phyloP scores from a whole-genome alignment of 2,797 vertebrate genomes.

The Pagetopsis macropterus region DNA sequence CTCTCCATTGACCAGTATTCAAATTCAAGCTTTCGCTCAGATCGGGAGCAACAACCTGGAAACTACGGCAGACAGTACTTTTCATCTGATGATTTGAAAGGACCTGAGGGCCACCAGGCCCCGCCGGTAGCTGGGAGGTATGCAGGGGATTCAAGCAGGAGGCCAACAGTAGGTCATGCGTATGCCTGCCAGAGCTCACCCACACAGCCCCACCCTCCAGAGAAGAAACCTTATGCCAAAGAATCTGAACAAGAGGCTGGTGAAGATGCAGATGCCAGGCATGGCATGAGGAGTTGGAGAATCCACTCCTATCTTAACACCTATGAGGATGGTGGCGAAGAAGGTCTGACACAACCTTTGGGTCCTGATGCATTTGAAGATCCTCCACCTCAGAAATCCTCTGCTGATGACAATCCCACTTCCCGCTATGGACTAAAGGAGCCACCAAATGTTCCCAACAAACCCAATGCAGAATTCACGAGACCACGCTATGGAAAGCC shows the following conservation, averaged over 20 bases:
- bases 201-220: conserved; percentile 87
- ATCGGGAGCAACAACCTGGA: conserved; percentile 71
- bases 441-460: conserved; percentile 54
- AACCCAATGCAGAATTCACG: conserved; percentile 75
- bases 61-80: conserved; percentile 84
- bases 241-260: conserved; percentile 81
- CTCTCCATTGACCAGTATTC: conserved; percentile 86
- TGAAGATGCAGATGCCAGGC: conserved; percentile 84
- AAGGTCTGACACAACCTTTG: conserved; percentile 85
- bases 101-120: conserved; percentile 82
- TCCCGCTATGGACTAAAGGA: conserved; percentile 73
- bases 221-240: conserved; percentile 83
- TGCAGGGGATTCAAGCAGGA: conserved; percentile 79
- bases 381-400: conserved; percentile 61
- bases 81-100: conserved; percentile 90
- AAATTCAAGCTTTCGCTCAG: conserved; percentile 79
- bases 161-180: conserved; percentile 90
- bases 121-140: conserved; percentile 83
- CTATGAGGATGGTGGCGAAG: conserved; percentile 87
- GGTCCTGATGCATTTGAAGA: conserved; percentile 91
- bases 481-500: conserved; percentile 83
- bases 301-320: conserved; percentile 93
- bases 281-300: conserved; percentile 94
- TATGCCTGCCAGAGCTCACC: conserved; percentile 92
- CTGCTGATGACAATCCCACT: conserved; percentile 57